Percentiles rank a stretch among this genome's conserved stretches.
phyloP scores from a whole-genome alignment of 2,888 invertebrate genomes.

The Calliopum simillimum region DNA sequence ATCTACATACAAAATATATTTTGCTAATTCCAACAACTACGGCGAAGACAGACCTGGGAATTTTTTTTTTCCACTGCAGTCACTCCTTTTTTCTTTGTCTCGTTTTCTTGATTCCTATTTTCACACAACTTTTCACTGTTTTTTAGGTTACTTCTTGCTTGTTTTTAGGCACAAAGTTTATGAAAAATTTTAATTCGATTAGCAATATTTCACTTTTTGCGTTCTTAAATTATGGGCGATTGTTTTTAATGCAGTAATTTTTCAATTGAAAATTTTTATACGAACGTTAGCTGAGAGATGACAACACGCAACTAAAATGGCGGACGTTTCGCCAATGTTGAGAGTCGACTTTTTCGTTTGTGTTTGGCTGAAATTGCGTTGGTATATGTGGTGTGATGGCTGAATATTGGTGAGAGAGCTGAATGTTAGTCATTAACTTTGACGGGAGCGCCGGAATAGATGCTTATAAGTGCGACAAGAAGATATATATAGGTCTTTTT shows the following conservation, averaged over 20 bases:
- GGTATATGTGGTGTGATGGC: background rate
- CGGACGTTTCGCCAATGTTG: constrained; percentile 50
- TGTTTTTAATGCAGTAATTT: constrained; percentile 35
- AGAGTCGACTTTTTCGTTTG: constrained; percentile 41
- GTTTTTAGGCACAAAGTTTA: background rate
- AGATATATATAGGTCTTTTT: too few species aligned
- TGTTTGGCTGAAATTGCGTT: constrained; percentile 41
- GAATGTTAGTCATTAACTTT: background rate
- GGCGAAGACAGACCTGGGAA: constrained; percentile 60
- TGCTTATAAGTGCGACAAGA: too few species aligned
- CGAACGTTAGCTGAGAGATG: constrained; percentile 53
- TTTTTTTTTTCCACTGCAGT: constrained; percentile 54
- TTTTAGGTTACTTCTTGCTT: constrained; percentile 38
- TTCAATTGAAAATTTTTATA: constrained; percentile 50
- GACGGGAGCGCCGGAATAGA: too few species aligned
- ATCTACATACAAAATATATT: constrained; percentile 41
- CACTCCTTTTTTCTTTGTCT: constrained; percentile 43
- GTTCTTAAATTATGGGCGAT: constrained; percentile 16
- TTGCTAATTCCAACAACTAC: constrained; percentile 36
- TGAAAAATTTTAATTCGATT: constrained; percentile 20
- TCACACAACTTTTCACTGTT: constrained; percentile 22
- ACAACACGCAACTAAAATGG: constrained; percentile 64
- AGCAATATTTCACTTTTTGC: constrained; percentile 15
- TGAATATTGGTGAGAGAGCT: background rate
- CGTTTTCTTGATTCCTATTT: constrained; percentile 40